Evolutionary conservation across 2,797 vertebrate species (phyloP), one percentile per base, ranked within the genome.

Genomic region (Microctenopoma lineatum): DNA sequence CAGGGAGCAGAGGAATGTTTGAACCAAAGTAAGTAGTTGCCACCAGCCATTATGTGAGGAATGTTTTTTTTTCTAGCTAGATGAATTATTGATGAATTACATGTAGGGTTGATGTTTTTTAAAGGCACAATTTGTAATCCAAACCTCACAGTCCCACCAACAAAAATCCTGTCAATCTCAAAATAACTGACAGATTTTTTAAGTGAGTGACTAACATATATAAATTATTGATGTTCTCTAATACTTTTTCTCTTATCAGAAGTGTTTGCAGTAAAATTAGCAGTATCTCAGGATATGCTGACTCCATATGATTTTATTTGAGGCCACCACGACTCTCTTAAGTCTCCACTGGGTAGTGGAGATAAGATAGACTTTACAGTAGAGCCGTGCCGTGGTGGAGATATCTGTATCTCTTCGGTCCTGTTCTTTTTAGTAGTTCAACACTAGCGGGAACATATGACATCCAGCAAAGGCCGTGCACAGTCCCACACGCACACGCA

Each of bases 111-210:
- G 44, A 48, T 64, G 44, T 50, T 53, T 67, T 47, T 12, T 3
- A 50, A 32, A 53, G 7, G 34, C 9, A 14, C 5, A 46, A 4
- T 53, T 57, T 79, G 10, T 38, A 5, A 73, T 53, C 5, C 10
- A 61, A 61, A 53, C 3, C 18, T 1, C 15, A 7, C 13, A 48
- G 36, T 14, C 11, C 10, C 13, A 7, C 4, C 29, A 14, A 44
- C 7, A 47, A 36, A 56, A 64, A 16, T 52, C 3, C 50, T 36
- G 0, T 45, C 48, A 7, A 36, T 73, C 15, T 38, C 21, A 34
- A 73, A 63, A 29, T 64, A 70, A 82, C 7, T 58, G 75, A 53
- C 62, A 26, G 46, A 15, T 34, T 14, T 54, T 67, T 52, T 68
- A 13, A 67, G 62, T 42, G 52, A 55, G 39, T n/a, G 21, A 44